Evolutionary conservation across 2,888 invertebrate genomes (phyloP).

Genomic region (Tenthredo notha): DNA sequence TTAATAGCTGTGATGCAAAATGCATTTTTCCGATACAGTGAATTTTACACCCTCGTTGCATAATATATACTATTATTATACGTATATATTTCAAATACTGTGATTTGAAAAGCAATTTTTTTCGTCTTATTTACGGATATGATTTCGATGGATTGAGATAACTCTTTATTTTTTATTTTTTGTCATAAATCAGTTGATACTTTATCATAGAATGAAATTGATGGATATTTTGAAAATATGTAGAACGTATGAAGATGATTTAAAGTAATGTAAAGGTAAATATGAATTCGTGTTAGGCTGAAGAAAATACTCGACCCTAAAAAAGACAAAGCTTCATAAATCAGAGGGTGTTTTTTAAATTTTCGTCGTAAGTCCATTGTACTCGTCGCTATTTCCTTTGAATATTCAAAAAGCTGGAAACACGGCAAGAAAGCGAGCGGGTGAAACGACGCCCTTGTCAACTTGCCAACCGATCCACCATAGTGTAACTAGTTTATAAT

Average conservation of each 20-base stretch:
- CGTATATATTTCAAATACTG: too few species aligned
- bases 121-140: too few species aligned
- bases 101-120: too few species aligned
- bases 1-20: too few species aligned
- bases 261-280: background rate
- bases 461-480: constrained; percentile 43
- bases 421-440: background rate
- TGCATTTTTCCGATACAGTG: too few species aligned
- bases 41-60: too few species aligned
- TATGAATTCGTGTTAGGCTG: background rate
- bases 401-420: constrained; percentile 11
- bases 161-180: background rate
- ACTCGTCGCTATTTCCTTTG: constrained; percentile 1
- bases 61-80: too few species aligned
- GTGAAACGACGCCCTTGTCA: constrained; percentile 30
- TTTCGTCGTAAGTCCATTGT: constrained; percentile 25
- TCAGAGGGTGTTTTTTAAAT: background rate
- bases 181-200: background rate
- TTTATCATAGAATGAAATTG: background rate
- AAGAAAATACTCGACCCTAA: constrained; percentile 22
- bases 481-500: constrained; percentile 20
- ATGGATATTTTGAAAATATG: background rate
- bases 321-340: constrained; percentile 38
- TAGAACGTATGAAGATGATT: background rate
- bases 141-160: background rate